phyloP scores from a whole-genome alignment of 2,113 vertebrate genomes.

The Pangasianodon gigas region DNA sequence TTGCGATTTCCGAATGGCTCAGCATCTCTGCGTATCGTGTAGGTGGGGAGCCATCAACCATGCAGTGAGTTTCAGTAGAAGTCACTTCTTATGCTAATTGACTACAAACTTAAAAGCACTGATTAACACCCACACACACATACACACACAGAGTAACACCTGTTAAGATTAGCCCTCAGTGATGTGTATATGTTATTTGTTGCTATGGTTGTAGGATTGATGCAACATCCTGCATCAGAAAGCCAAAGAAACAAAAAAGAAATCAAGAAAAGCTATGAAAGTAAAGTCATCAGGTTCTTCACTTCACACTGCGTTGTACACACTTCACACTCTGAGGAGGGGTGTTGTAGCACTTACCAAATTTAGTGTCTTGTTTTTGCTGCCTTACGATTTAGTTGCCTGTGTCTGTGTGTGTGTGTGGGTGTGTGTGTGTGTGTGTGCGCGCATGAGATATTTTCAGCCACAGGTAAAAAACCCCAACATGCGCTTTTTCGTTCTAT shows the following conservation, averaged over 20 bases:
- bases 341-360: not conserved
- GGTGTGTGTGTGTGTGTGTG: not conserved
- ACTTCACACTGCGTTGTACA: not conserved
- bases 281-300: not conserved
- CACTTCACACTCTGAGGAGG: not conserved
- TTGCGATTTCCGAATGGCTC: constrained; percentile 1
- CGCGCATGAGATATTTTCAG: too few species aligned
- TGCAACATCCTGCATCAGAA: constrained; percentile 1
- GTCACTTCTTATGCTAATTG: not conserved
- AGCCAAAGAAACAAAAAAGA: not conserved
- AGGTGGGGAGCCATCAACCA: not conserved
- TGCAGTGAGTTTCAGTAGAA: not conserved
- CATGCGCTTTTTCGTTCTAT: not conserved
- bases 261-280: not conserved
- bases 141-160: constrained; percentile 1
- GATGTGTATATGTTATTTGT: constrained; percentile 5
- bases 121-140: not conserved
- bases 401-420: not conserved
- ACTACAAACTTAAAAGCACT: not conserved
- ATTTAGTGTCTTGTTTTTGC: too few species aligned
- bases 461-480: too few species aligned
- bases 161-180: not conserved
- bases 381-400: not conserved
- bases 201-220: not conserved
- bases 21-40: not conserved